phyloP scores from a whole-genome alignment of 2,113 vertebrate species.

The Halichoerus grypus region DNA sequence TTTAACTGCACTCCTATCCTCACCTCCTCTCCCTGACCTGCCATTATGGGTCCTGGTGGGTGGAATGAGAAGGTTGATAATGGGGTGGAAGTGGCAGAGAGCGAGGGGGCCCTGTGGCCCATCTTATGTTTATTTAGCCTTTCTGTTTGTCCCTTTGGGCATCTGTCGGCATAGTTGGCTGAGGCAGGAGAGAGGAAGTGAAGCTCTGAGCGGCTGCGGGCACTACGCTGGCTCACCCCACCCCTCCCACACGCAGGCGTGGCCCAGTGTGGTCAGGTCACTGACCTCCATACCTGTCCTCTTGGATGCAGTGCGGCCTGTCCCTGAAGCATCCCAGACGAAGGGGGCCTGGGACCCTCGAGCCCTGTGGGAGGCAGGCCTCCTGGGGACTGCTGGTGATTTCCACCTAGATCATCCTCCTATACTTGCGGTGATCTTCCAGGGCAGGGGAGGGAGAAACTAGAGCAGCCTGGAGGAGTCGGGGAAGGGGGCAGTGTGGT shows the following conservation, averaged over 20 bases:
- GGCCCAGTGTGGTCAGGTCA: background rate
- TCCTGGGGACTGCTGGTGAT: background rate
- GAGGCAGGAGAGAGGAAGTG: background rate
- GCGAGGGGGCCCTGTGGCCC: background rate
- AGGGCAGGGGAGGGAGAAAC: background rate
- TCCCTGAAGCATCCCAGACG: background rate
- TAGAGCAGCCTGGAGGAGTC: background rate
- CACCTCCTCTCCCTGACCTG: accelerated
- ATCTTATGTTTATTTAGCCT: background rate
- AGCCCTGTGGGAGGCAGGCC: background rate
- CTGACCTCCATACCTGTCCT: background rate
- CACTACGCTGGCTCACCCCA: accelerated
- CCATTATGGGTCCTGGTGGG: too few species aligned
- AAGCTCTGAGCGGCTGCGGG: background rate
- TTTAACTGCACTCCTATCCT: background rate
- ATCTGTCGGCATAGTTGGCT: accelerated
- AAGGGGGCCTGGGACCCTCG: background rate
- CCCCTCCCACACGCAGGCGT: too few species aligned
- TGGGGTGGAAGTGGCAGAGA: background rate
- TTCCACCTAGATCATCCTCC: background rate
- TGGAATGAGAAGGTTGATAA: background rate
- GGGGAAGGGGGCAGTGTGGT: background rate
- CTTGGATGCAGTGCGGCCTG: background rate
- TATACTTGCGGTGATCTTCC: background rate
- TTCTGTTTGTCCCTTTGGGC: background rate